Base-by-base conservation (phyloP, 2,113 vertebrate genomes). In the Henicopernis longicauda region DNA sequence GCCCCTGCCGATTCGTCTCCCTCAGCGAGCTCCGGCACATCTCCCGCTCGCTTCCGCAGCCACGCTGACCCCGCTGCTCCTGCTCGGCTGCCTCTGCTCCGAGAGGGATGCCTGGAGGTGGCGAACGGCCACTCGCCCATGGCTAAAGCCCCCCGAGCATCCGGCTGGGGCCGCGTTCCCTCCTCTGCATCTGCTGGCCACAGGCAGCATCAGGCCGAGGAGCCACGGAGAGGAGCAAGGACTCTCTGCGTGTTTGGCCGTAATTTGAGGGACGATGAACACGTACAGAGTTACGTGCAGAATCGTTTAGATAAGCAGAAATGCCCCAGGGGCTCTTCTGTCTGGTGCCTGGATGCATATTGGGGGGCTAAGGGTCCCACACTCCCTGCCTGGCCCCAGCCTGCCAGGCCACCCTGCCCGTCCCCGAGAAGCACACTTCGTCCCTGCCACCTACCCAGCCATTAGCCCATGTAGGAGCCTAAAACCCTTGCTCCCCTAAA, bases 121-220 rank as follows among this genome's bases (percentile, higher is more conserved):
- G 26, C 3, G 5, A 67, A 76, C 1, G 0, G 66, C 17, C 40
- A 5, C 32, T 74, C 1, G 0, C 16, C 13, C 23, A 49, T n/a
- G 38, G 58, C 22, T 69, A 38, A 86, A 91, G 3, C 6, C 21
- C 31, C 21, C 13, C 0, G 0, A 19, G 18, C 26, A 62, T 10
- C 29, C 18, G 1, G 10, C 32, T 79, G 32, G 26, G 49, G 31
- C 58, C 58, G 31, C 4, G 0, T 77, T 13, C 31, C 14, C 31
- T 54, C 40, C 27, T 62, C 36, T 62, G 32, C 40, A 31, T 31
- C 65, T 54, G 26, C 40, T 3, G 3, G 20, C 52, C 45, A 29
- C 2, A 1, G 71, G 23, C 36, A 58, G 34, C 6, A 1, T 23
- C 1, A 0, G 44, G 38, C 3, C 0, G 1, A 59, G 50, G 31